Evolutionary conservation across 2,797 vertebrate species (phyloP).

Genomic region (Geotrypetes seraphini): DNA sequence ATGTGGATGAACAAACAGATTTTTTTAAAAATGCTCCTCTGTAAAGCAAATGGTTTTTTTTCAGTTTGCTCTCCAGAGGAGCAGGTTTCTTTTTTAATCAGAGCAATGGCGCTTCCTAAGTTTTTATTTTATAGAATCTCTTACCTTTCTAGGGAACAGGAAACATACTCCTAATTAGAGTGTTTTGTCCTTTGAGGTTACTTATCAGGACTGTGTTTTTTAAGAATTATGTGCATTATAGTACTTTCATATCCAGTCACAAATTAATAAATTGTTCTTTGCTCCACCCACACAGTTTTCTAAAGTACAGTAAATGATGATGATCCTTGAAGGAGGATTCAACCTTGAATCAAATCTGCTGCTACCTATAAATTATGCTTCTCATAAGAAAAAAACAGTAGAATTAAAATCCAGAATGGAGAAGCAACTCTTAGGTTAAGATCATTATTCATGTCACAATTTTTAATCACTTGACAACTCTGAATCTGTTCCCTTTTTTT

Average conservation of each 20-base stretch:
- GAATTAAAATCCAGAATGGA: conserved; percentile 8
- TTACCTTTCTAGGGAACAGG: neutral
- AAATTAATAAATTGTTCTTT: conserved; percentile 5
- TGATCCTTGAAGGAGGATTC: neutral
- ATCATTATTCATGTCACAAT: neutral
- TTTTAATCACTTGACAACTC: conserved; percentile 14
- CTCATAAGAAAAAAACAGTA: neutral
- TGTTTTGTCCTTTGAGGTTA: neutral
- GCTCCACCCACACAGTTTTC: neutral
- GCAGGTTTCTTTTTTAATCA: too few species aligned
- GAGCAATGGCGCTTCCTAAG: neutral
- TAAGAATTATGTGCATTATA: neutral
- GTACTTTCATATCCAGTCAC: neutral
- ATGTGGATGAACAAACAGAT: too few species aligned
- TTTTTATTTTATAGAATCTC: neutral
- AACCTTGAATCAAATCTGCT: neutral
- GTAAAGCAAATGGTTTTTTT: too few species aligned
- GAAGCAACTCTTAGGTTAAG: neutral
- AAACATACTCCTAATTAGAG: neutral
- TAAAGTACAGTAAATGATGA: conserved; percentile 1
- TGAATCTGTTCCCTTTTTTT: neutral
- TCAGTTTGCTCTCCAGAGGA: too few species aligned
- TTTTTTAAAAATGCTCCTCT: too few species aligned
- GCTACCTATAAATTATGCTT: neutral
- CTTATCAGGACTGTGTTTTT: neutral